Evolutionary conservation across 2,797 vertebrate species (phyloP).

Genomic region (Synanceia verrucosa): DNA sequence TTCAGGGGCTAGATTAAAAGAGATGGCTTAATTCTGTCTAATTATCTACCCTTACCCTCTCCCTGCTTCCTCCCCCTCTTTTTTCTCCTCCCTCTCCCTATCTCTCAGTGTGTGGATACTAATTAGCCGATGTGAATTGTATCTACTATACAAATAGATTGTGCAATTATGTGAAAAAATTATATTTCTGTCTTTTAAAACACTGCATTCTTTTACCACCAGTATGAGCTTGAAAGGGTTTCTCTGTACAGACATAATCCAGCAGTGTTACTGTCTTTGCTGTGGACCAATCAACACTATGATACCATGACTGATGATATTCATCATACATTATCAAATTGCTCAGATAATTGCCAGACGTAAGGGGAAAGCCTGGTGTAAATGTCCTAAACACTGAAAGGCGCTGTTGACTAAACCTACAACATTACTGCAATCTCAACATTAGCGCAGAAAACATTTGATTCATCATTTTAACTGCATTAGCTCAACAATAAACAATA

Average conservation of each 20-base stretch:
- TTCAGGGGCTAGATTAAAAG: conserved; percentile 83
- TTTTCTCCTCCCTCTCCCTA: conserved; percentile 58
- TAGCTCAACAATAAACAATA: conserved; percentile 62
- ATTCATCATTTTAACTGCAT: conserved; percentile 51
- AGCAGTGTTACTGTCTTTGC: conserved; percentile 42
- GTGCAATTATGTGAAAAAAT: conserved; percentile 55
- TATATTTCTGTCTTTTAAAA: conserved; percentile 53
- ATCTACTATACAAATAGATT: conserved; percentile 73
- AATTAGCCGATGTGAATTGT: conserved; percentile 81
- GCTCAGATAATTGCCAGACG: conserved; percentile 70
- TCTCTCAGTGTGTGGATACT: conserved; percentile 76
- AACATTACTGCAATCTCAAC: conserved; percentile 33
- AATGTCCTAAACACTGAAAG: conserved; percentile 38
- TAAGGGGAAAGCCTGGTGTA: conserved; percentile 40
- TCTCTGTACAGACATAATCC: conserved; percentile 31
- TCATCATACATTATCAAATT: conserved; percentile 74
- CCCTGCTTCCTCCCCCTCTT: conserved; percentile 61
- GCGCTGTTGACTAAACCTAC: conserved; percentile 42
- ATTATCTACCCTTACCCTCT: conserved; percentile 81
- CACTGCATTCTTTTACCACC: conserved; percentile 36
- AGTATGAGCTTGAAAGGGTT: conserved; percentile 29
- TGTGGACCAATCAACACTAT: conserved; percentile 54
- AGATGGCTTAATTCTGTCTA: conserved; percentile 88
- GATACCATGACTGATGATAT: conserved; percentile 72
- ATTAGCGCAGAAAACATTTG: conserved; percentile 39